phyloP scores from a whole-genome alignment of 2,888 invertebrate species.

The Fragum whitleyi region DNA sequence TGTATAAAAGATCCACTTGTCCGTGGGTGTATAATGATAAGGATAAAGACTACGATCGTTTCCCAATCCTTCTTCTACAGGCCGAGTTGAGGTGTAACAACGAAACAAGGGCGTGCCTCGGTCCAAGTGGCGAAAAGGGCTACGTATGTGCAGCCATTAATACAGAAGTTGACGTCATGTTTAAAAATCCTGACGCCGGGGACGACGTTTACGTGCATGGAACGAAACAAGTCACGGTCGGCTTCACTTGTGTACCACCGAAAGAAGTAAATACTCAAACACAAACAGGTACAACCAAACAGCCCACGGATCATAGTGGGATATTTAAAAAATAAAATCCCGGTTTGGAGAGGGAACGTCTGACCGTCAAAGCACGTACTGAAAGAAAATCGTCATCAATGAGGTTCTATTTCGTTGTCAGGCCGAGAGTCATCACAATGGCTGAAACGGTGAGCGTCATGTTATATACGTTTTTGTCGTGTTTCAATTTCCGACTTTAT shows the following conservation, averaged over 20 bases:
- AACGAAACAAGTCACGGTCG: background rate
- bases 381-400: too few relatives aligned
- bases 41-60: constrained; percentile 32
- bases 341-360: too few relatives aligned
- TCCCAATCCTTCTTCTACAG: constrained; percentile 40
- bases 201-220: background rate
- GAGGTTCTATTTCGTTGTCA: too few relatives aligned
- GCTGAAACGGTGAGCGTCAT: too few relatives aligned
- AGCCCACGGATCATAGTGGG: background rate
- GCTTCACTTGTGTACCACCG: background rate
- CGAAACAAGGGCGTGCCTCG: background rate
- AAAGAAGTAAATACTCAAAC: background rate
- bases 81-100: constrained; percentile 25
- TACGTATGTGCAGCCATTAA: background rate
- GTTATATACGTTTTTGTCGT: too few relatives aligned
- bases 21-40: constrained; percentile 55
- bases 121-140: background rate
- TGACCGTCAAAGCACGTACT: too few relatives aligned
- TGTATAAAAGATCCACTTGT: constrained; percentile 49
- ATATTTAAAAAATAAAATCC: background rate
- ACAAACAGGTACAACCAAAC: background rate
- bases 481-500: too few relatives aligned
- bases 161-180: background rate
- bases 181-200: background rate
- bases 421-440: too few relatives aligned